Evolutionary conservation across 2,113 vertebrate species (phyloP).

Genomic region (Podilymbus podiceps): DNA sequence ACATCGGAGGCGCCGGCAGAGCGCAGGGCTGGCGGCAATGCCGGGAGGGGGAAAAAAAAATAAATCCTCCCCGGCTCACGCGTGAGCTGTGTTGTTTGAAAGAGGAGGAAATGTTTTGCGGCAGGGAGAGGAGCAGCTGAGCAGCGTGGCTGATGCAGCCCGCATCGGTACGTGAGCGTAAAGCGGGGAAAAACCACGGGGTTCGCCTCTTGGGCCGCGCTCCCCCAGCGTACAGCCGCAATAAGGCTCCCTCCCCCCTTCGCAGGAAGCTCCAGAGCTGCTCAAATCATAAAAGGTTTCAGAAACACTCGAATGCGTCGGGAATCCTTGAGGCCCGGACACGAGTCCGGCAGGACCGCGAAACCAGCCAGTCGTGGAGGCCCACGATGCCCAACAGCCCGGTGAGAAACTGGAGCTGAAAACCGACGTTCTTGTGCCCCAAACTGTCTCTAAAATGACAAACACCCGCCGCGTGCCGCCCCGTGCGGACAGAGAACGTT

Average conservation of each 20-base stretch:
- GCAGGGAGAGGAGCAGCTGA: neutral
- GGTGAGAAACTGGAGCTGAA: neutral
- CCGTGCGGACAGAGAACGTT: fast-evolving
- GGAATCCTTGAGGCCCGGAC: neutral
- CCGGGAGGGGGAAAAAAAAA: no score
- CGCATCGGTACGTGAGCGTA: fast-evolving
- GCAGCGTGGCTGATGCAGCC: neutral
- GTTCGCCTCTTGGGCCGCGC: neutral
- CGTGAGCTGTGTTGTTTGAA: neutral
- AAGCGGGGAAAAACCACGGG: fast-evolving
- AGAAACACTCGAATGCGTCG: fast-evolving
- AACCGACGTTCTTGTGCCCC: neutral
- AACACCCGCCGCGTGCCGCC: fast-evolving
- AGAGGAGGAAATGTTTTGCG: neutral
- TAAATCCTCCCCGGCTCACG: no score
- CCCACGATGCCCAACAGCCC: neutral
- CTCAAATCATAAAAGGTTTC: neutral
- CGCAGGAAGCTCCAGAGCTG: no score
- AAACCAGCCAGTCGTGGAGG: neutral
- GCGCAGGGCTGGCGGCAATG: neutral
- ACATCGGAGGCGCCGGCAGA: no score
- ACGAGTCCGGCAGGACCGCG: no score
- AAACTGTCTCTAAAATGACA: neutral
- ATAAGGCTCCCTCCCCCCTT: no score
- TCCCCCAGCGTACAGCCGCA: neutral